phyloP scores from a whole-genome alignment of 1,140 invertebrate genomes.

The Aphelinus certus region DNA sequence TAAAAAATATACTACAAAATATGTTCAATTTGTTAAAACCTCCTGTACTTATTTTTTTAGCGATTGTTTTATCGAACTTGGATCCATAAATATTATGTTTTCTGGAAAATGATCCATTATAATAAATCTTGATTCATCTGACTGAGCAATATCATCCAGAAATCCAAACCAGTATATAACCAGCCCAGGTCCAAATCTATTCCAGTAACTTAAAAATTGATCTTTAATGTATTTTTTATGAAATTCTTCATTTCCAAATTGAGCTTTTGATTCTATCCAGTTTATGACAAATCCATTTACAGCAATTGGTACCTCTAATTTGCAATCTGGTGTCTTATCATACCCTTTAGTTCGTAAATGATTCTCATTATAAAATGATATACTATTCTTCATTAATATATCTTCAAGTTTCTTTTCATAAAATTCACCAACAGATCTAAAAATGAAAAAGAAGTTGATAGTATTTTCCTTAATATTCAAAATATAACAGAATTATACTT shows the following conservation, averaged over 20 bases:
- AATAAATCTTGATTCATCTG: slow-evolving; percentile 75
- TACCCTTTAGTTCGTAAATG: slow-evolving; percentile 83
- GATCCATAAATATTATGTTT: slow-evolving; percentile 61
- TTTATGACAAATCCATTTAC: slow-evolving; percentile 88
- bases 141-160: slow-evolving; percentile 74
- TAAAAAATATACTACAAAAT: no score
- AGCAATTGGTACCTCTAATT: slow-evolving; percentile 88
- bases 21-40: no score
- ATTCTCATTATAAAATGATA: slow-evolving; percentile 84
- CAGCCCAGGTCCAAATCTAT: slow-evolving; percentile 92
- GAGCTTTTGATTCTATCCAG: slow-evolving; percentile 97
- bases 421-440: slow-evolving; percentile 77
- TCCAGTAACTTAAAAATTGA: slow-evolving; percentile 91
- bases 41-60: background rate
- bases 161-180: slow-evolving; percentile 98
- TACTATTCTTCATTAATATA: slow-evolving; percentile 68
- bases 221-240: slow-evolving; percentile 87
- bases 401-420: slow-evolving; percentile 77
- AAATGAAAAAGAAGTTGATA: slow-evolving; percentile 35
- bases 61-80: slow-evolving; percentile 31
- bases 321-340: slow-evolving; percentile 95
- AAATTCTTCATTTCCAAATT: slow-evolving; percentile 86
- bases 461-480: slow-evolving; percentile 12
- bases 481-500: slow-evolving; percentile 50
- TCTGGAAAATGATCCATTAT: slow-evolving; percentile 72